Conservation (phyloP, 2,888 invertebrate species). For the Cylindroiulus punctatus region DNA sequence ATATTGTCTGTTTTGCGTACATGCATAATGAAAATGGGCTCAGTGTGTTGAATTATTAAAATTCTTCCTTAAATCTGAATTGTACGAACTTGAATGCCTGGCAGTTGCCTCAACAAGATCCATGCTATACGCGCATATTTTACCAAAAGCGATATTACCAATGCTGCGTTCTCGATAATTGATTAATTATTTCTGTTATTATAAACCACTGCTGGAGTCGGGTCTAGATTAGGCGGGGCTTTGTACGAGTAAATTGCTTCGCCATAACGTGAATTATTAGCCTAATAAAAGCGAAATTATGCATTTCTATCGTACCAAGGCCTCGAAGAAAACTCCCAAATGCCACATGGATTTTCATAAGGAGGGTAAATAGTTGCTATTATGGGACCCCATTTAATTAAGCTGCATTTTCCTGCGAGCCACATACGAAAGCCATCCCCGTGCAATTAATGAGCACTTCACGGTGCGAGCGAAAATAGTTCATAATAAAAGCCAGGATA, state of each 20-base stretch:
- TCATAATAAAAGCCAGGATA: constrained; percentile 22
- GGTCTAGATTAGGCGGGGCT: constrained; percentile 16
- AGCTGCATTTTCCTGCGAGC: constrained; percentile 12
- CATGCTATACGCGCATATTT: too few relatives aligned
- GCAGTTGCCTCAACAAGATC: not conserved
- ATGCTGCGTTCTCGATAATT: not conserved
- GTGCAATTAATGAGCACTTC: constrained; percentile 29
- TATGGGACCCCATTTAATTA: constrained; percentile 34
- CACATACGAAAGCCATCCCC: not conserved
- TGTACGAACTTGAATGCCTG: not conserved
- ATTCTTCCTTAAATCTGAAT: not conserved
- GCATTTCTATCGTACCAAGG: not conserved
- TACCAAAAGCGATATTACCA: not conserved
- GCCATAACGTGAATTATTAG: constrained; percentile 28
- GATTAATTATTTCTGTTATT: not conserved
- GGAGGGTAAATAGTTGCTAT: constrained; percentile 36
- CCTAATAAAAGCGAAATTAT: constrained; percentile 31
- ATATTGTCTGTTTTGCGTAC: constrained; percentile 6
- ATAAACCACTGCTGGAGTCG: not conserved
- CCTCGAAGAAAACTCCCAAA: constrained; percentile 26
- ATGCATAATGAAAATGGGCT: not conserved
- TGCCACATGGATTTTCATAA: constrained; percentile 16
- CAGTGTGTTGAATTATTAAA: not conserved
- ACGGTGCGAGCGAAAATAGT: constrained; percentile 33
- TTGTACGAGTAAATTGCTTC: not conserved